Percentiles rank a stretch among this genome's conserved stretches.
Evolutionary conservation across 1,140 invertebrate species (phyloP).

Genomic region (Adoxophyes honmai): DNA sequence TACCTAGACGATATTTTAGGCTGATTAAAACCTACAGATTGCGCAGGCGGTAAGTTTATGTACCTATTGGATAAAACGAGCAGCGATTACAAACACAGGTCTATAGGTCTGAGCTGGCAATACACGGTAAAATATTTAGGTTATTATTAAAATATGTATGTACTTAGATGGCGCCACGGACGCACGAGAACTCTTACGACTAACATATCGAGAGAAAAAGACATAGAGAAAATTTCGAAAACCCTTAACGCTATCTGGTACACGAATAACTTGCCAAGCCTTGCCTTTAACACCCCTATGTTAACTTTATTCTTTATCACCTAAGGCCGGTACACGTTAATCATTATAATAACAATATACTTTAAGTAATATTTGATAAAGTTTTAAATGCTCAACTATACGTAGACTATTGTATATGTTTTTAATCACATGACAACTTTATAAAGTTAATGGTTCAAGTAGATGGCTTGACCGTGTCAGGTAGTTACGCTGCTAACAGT

Average conservation of each 20-base stretch:
- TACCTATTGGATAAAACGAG: constrained; percentile 47
- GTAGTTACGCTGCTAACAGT: background rate
- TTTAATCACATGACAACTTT: constrained; percentile 40
- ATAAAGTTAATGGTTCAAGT: too few species aligned
- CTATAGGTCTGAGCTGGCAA: constrained; percentile 30
- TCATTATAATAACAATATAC: constrained; percentile 65
- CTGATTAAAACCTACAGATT: constrained; percentile 57
- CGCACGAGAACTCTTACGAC: constrained; percentile 52
- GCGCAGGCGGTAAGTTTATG: constrained; percentile 59
- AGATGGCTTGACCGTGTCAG: too few species aligned
- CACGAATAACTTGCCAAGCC: constrained; percentile 54
- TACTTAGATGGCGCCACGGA: constrained; percentile 23
- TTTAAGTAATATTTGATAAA: constrained; percentile 59
- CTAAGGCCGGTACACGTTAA: constrained; percentile 71
- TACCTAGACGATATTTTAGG: constrained; percentile 49
- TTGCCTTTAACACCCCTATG: constrained; percentile 54
- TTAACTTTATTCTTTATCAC: constrained; percentile 50
- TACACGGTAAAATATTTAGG: constrained; percentile 37
- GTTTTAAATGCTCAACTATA: constrained; percentile 66
- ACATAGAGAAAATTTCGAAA: constrained; percentile 71
- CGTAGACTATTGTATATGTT: constrained; percentile 56
- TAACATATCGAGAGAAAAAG: constrained; percentile 68
- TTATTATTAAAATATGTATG: constrained; percentile 51
- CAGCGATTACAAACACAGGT: constrained; percentile 38
- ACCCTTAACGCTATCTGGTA: constrained; percentile 55